Conservation (phyloP, 2,888 invertebrate genomes). For the Heliconius ismenius region DNA sequence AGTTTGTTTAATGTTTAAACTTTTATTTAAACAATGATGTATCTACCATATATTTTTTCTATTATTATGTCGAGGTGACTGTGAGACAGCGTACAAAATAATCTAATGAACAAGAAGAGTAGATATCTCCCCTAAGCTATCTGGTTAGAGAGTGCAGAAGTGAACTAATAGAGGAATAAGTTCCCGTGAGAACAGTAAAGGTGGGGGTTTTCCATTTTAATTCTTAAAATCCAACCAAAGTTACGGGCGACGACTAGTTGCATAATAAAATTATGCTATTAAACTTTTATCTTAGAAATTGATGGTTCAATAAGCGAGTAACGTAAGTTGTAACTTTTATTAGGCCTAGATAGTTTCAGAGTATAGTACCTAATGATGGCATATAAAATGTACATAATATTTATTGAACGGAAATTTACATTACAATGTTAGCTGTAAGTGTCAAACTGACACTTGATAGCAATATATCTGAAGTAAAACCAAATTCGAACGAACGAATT, state of each 20-base stretch:
- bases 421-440: not conserved
- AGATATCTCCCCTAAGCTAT: too few species aligned
- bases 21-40: not conserved
- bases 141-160: not conserved
- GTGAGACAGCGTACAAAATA: too few species aligned
- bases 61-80: too few species aligned
- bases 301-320: not conserved
- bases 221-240: too few species aligned
- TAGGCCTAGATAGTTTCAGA: conserved; percentile 6
- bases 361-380: not conserved
- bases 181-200: too few species aligned
- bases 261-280: not conserved
- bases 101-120: too few species aligned
- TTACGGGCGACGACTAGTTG: not conserved
- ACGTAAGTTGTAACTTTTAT: not conserved
- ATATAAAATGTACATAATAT: conserved; percentile 3
- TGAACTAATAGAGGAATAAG: not conserved
- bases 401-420: not conserved
- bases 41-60: not conserved
- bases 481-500: too few species aligned
- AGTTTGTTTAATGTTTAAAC: not conserved
- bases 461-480: too few species aligned
- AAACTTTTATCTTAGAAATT: not conserved
- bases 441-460: not conserved
- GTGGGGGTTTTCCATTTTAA: not conserved